Evolutionary conservation across 2,888 invertebrate genomes (phyloP), one percentile per base, ranked within the genome.

Genomic region (Eilema griseolum): DNA sequence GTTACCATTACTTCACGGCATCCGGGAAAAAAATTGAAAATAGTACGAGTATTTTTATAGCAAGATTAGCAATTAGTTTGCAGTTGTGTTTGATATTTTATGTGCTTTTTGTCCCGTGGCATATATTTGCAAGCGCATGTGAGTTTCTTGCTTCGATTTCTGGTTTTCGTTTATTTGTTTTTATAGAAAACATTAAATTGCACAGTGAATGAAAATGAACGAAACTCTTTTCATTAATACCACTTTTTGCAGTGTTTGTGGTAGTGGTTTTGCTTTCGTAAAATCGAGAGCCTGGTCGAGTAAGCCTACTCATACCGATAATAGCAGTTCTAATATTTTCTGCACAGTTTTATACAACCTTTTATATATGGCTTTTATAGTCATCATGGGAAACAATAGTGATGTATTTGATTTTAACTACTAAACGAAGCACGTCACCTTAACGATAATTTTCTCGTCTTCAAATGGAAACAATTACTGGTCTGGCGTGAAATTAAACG

Each of bases 401-500:
- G 0, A 46, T 20, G 5, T 7, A 46, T 46, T 20, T 41, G 4
- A 16, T 41, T 41, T 41, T 41, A 37, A 2, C 0, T 20, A 46
- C n/a, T 20, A 20, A 20, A 5, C 20, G 1, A 46, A 8, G 8
- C 5, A 46, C 46, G 20, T 46, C 31, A n/a, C 31, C 20, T 31
- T 20, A 31, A n/a, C 24, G 24, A 37, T 5, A n/a, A 23, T 3
- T 4, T 24, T 46, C 16, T 60, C 64, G 66, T 66, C 14, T 10
- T 20, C 68, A 76, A 86, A 81, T 83, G 90, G 83, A 85, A 71
- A 86, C 85, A 72, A 69, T 46, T 66, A 70, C 72, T 81, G 83
- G 84, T 87, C 84, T 85, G 85, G 90, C 91, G 90, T 91, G 90
- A 92, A 92, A 92, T 92, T 91, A 92, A 92, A 90, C 90, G 90